These are phyloP conservation scores for Cochlearius cochlearius DNA, from an alignment of 2,113 vertebrate genomes.

Conservation along the genomic window DNA sequence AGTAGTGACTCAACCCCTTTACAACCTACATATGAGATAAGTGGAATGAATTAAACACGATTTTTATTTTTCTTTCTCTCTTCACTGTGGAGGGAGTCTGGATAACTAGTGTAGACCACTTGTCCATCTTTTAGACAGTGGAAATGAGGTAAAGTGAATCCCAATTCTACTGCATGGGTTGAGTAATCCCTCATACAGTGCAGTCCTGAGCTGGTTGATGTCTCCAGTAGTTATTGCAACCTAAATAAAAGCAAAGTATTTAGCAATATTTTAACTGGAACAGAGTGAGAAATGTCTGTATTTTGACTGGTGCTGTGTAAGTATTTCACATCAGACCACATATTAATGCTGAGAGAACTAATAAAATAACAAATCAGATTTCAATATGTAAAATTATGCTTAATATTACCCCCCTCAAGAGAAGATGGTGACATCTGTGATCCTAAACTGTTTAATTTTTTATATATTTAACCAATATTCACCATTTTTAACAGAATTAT, in stretches of 20 bases:
- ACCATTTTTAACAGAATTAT: background rate
- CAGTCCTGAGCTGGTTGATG: background rate
- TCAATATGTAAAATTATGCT: background rate
- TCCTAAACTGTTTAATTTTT: background rate
- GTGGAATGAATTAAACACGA: background rate
- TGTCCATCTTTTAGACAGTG: background rate
- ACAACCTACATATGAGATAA: background rate
- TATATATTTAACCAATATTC: background rate
- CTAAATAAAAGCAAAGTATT: background rate
- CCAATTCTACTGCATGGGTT: background rate
- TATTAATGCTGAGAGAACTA: background rate
- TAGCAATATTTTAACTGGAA: slow-evolving; percentile 22
- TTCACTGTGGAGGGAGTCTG: background rate
- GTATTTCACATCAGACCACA: background rate
- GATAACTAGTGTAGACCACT: no score
- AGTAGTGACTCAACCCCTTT: background rate
- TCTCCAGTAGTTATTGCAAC: background rate
- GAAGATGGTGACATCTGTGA: background rate
- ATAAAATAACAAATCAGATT: background rate
- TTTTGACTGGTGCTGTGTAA: background rate
- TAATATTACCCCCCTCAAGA: background rate
- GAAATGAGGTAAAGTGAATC: background rate
- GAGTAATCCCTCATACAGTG: background rate
- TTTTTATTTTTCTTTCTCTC: background rate
- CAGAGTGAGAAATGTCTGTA: background rate